phyloP scores from a whole-genome alignment of 2,888 invertebrate species.

The Tiliacea aurago region DNA sequence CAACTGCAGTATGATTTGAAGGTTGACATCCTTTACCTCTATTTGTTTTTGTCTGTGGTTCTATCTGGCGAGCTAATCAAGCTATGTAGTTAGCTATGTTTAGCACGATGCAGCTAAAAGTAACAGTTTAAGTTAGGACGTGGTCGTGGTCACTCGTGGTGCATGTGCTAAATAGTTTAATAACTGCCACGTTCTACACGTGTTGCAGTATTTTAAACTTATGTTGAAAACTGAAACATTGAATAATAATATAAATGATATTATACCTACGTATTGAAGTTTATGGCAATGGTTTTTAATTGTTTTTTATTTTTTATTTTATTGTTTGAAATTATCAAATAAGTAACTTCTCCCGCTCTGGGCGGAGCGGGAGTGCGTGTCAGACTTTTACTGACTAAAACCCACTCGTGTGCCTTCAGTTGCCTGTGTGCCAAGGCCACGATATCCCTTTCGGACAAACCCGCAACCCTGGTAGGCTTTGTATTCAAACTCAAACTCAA shows the following conservation, averaged over 20 bases:
- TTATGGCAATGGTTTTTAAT: not conserved
- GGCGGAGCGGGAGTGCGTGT: too few relatives aligned
- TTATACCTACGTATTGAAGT: not conserved
- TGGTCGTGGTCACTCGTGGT: constrained; percentile 15
- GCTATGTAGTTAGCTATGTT: constrained; percentile 12
- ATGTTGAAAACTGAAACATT: not conserved
- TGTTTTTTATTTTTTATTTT: too few relatives aligned
- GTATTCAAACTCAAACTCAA: too few relatives aligned
- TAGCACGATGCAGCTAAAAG: constrained; percentile 38
- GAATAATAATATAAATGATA: too few relatives aligned
- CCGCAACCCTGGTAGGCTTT: too few relatives aligned
- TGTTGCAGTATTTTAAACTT: not conserved
- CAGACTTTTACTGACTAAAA: too few relatives aligned
- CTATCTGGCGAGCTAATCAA: constrained; percentile 23
- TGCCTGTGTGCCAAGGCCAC: too few relatives aligned
- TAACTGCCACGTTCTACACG: constrained; percentile 13
- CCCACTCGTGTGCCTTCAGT: too few relatives aligned
- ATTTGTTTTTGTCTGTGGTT: not conserved
- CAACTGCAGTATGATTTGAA: not conserved
- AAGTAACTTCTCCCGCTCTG: too few relatives aligned
- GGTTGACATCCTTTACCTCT: not conserved
- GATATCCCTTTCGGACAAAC: too few relatives aligned
- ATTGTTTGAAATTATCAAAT: too few relatives aligned
- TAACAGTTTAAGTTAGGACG: constrained; percentile 45
- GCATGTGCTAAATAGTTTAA: constrained; percentile 25